Evolutionary conservation across 2,797 vertebrate genomes (phyloP).

Genomic region (Harpagifer antarcticus): DNA sequence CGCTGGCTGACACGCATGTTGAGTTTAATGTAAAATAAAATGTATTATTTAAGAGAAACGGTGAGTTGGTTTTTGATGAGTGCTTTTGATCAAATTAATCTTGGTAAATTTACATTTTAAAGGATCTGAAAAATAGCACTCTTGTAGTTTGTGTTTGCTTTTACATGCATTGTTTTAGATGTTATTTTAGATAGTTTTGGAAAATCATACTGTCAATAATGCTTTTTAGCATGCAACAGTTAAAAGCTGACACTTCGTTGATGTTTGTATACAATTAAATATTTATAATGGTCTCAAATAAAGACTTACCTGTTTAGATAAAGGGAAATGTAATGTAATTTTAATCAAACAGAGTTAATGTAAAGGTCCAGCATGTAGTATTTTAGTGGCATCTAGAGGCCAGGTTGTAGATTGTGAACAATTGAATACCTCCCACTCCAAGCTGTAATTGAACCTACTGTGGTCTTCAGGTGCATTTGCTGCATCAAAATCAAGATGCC

Average conservation of each 20-base stretch:
- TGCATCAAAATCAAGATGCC: too few relatives aligned
- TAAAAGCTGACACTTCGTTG: too few relatives aligned
- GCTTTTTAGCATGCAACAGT: not conserved
- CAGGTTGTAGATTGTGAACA: too few relatives aligned
- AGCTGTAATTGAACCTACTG: too few relatives aligned
- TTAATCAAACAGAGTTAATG: not conserved
- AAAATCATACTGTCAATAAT: not conserved
- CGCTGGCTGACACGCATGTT: constrained; percentile 18
- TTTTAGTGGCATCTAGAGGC: too few relatives aligned
- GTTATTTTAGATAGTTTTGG: constrained; percentile 5
- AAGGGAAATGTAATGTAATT: not conserved
- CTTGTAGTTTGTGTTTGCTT: not conserved
- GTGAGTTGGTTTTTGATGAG: constrained; percentile 16
- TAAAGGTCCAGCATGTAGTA: not conserved
- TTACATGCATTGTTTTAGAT: constrained; percentile 1
- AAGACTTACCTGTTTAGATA: not conserved
- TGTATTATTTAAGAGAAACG: constrained; percentile 1
- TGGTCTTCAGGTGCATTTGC: too few relatives aligned
- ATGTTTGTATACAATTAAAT: not conserved
- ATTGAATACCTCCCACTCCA: too few relatives aligned
- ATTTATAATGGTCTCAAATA: not conserved
- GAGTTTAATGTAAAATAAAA: constrained; percentile 8
- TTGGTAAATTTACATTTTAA: not conserved
- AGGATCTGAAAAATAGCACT: not conserved
- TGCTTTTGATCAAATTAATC: not conserved